Evolutionary conservation across 2,113 vertebrate genomes (phyloP).

Genomic region (Lycaon pictus): DNA sequence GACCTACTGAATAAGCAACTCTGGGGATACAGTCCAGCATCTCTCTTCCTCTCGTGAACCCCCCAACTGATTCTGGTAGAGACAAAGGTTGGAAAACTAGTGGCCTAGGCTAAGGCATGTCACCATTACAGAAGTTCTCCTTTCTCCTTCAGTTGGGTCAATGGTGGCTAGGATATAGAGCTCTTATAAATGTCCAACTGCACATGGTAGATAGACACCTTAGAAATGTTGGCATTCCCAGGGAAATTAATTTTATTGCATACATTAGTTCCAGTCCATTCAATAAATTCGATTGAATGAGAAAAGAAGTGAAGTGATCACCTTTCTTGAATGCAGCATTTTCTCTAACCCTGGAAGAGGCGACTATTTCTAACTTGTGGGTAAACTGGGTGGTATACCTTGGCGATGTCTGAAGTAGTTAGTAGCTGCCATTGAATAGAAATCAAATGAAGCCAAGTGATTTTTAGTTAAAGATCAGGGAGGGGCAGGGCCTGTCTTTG

Average conservation of each 20-base stretch:
- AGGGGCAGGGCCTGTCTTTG: not conserved
- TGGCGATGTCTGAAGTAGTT: not conserved
- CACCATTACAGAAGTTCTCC: accelerated
- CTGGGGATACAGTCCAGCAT: not conserved
- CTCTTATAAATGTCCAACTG: not conserved
- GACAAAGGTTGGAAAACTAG: too few species aligned
- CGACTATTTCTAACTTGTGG: accelerated
- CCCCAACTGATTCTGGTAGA: not conserved
- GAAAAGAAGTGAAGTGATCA: not conserved
- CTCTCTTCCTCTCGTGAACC: too few species aligned
- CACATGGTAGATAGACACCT: accelerated
- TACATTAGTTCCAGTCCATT: not conserved
- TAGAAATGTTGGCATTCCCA: not conserved
- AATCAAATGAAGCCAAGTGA: not conserved
- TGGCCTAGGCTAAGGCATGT: too few species aligned
- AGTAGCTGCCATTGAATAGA: not conserved
- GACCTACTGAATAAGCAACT: accelerated
- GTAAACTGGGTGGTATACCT: not conserved
- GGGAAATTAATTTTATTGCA: too few species aligned
- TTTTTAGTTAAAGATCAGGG: not conserved
- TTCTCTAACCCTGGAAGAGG: not conserved
- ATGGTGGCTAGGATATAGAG: accelerated
- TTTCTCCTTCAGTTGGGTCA: not conserved
- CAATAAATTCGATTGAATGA: too few species aligned
- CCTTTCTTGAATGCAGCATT: not conserved